These are phyloP conservation scores for Pluvianellus socialis DNA, from an alignment of 2,113 vertebrate genomes.

Conservation along the genomic window DNA sequence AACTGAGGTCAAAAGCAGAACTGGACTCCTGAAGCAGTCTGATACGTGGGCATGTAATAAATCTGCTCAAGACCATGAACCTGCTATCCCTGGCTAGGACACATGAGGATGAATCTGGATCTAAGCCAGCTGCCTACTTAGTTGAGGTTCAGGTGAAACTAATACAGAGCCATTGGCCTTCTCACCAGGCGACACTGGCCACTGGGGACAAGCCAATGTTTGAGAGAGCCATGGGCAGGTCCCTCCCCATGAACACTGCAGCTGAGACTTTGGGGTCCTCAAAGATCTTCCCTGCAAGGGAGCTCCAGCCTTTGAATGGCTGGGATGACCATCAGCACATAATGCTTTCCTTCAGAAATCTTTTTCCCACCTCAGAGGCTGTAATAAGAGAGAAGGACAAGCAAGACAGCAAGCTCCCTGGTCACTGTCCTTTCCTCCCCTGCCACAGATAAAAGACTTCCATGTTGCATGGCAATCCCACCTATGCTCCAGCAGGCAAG, in stretches of 20 bases:
- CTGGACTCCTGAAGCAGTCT: background rate
- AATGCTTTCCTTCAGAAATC: background rate
- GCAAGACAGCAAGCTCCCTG: background rate
- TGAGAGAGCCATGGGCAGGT: background rate
- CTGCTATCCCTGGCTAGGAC: background rate
- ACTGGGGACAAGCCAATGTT: background rate
- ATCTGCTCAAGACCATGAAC: background rate
- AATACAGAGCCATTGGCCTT: background rate
- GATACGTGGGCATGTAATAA: background rate
- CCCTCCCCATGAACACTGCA: rapidly evolving
- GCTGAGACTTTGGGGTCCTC: background rate
- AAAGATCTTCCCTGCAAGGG: background rate
- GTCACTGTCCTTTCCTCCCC: background rate
- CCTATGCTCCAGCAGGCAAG: background rate
- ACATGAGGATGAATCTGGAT: background rate
- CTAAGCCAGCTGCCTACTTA: background rate
- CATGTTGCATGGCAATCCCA: background rate
- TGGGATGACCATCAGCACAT: background rate
- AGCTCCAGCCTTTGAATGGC: background rate
- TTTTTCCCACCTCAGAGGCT: background rate
- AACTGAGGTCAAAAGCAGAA: background rate
- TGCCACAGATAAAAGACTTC: background rate
- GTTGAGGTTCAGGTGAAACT: background rate
- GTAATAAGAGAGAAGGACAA: background rate
- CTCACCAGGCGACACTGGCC: background rate